Evolutionary conservation across 2,888 invertebrate genomes (phyloP), one percentile per base, ranked within the genome.

Genomic region (Linyphia triangularis): DNA sequence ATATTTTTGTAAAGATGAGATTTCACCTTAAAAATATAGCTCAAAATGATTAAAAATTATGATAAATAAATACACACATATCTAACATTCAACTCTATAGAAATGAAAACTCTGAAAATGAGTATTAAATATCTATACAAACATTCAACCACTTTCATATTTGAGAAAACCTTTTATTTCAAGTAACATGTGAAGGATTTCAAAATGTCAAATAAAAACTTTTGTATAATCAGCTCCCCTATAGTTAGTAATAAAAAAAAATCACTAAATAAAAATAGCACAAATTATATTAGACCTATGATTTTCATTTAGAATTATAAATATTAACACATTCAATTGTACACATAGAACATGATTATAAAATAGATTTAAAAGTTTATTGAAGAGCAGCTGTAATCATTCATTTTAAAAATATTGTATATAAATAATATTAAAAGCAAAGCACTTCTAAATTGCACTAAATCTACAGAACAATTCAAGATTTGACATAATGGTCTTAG

Each of bases 401-500:
- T 51, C 16, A 13, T 13, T 51, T 16, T 51, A 51, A 2, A 51
- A 51, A 51, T n/a, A 51, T n/a, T 33, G 33, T 33, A 33, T 9
- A 33, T 6, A 33, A 33, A 33, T 33, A 6, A 33, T 33, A 33
- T 33, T 51, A 51, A n/a, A n/a, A 16, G 51, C 16, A 0, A 51
- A n/a, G n/a, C 13, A 51, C n/a, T 51, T 51, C 22, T 4, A 65
- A 67, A 78, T 51, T 67, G 28, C 40, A 37, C 40, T 77, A 63
- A 63, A 28, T 10, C 40, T 63, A 77, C 26, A 40, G 19, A 75
- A 63, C 63, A 63, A 22, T 63, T 77, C 63, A 26, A 13, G 19
- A 28, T 67, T 78, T 51, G 28, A 79, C 67, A 65, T 10, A 51
- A 67, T 75, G 28, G n/a, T 79, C 30, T 79, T 77, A 19, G 51